Conservation (phyloP, 1,140 invertebrate species). For the Ostrea denselamellosa region DNA sequence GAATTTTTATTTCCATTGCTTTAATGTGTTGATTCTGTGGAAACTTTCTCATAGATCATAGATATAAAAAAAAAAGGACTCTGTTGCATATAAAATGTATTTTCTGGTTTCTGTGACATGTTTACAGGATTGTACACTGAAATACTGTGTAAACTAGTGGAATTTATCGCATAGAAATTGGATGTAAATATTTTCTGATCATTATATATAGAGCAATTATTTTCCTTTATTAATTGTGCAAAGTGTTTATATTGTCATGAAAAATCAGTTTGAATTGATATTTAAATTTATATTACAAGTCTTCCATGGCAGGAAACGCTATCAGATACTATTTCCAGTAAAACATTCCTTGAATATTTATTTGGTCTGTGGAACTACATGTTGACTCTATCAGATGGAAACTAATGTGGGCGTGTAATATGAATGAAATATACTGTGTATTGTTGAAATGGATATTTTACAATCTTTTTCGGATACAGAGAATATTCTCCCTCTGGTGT, state of each 20-base stretch:
- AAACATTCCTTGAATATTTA: conserved; percentile 4
- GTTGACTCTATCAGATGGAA: background rate
- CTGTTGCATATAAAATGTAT: background rate
- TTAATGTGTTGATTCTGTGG: no score
- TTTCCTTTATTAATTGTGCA: background rate
- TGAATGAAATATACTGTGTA: no score
- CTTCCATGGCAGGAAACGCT: background rate
- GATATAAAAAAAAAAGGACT: no score
- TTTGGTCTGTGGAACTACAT: background rate
- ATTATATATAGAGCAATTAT: background rate
- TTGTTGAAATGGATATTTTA: no score
- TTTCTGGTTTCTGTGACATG: background rate
- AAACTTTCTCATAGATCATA: no score
- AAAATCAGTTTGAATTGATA: background rate
- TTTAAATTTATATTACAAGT: background rate
- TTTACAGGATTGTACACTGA: background rate
- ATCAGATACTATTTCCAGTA: background rate
- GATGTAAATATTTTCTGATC: background rate
- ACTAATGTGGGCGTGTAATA: background rate
- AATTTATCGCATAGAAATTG: background rate
- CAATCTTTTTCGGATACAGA: no score
- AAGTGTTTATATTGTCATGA: conserved; percentile 12
- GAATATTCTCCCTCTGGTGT: no score
- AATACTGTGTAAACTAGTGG: background rate
- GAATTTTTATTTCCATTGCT: no score